phyloP scores from a whole-genome alignment of 2,888 invertebrate species.

The Dryobota labecula region DNA sequence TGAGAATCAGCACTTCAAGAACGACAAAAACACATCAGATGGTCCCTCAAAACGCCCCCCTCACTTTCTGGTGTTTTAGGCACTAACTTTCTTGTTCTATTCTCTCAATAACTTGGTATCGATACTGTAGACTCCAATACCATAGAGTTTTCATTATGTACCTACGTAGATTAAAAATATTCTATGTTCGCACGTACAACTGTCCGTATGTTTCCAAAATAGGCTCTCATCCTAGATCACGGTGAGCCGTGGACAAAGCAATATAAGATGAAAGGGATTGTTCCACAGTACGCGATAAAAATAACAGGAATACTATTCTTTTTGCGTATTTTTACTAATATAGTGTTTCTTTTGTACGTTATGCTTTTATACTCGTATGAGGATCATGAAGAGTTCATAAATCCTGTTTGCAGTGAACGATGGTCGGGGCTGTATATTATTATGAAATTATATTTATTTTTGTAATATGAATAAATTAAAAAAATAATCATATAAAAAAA shows the following conservation, averaged over 20 bases:
- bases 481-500: no score
- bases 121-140: no score
- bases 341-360: constrained; percentile 30
- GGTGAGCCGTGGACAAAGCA: constrained; percentile 75
- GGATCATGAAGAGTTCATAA: neutral
- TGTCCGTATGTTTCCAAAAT: constrained; percentile 59
- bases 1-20: no score
- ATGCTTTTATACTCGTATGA: neutral
- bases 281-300: constrained; percentile 69
- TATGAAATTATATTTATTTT: neutral
- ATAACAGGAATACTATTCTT: constrained; percentile 63
- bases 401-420: neutral
- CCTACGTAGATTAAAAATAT: neutral
- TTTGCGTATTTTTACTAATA: constrained; percentile 60
- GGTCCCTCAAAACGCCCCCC: no score
- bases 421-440: neutral
- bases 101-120: no score
- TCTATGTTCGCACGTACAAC: neutral
- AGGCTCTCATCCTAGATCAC: constrained; percentile 73
- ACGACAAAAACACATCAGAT: no score
- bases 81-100: no score
- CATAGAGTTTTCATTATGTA: no score
- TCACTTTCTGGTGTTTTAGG: no score
- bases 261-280: constrained; percentile 81
- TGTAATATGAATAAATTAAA: no score